Evolutionary conservation across 2,113 vertebrate species (phyloP).

Genomic region (Chelonoidis abingdonii): DNA sequence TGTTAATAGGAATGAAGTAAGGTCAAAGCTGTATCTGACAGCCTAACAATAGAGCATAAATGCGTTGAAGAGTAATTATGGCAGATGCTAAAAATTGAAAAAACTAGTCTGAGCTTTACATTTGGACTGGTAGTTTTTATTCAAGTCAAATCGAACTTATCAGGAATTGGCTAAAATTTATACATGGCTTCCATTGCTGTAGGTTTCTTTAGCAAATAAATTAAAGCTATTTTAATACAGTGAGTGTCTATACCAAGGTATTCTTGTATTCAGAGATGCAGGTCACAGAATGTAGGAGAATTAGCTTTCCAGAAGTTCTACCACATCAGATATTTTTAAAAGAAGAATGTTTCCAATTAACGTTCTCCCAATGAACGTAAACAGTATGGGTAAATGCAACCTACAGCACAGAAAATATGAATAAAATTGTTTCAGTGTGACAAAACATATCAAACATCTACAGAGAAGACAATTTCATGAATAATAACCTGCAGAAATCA

Average conservation of each 20-base stretch:
- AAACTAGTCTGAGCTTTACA: not conserved
- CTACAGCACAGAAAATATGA: not conserved
- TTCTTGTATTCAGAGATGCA: not conserved
- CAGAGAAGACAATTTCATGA: not conserved
- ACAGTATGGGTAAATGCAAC: not conserved
- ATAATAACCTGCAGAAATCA: not conserved
- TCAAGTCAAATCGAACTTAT: not conserved
- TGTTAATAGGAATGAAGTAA: not conserved
- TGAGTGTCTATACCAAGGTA: not conserved
- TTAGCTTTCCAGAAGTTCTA: not conserved
- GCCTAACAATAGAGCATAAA: not conserved
- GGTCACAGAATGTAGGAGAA: not conserved
- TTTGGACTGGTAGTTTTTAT: not conserved
- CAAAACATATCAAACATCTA: not conserved
- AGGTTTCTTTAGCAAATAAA: not conserved
- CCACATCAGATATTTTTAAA: not conserved
- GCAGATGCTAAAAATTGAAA: not conserved
- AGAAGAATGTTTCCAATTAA: fast-evolving
- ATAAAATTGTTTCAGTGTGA: not conserved
- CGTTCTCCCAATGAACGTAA: not conserved
- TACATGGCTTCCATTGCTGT: not conserved
- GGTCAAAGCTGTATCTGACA: not conserved
- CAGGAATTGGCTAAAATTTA: not conserved
- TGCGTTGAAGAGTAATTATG: not conserved
- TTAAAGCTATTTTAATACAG: not conserved